Base-by-base conservation (phyloP, 2,888 invertebrate genomes). In the Pasiphila rectangulata region DNA sequence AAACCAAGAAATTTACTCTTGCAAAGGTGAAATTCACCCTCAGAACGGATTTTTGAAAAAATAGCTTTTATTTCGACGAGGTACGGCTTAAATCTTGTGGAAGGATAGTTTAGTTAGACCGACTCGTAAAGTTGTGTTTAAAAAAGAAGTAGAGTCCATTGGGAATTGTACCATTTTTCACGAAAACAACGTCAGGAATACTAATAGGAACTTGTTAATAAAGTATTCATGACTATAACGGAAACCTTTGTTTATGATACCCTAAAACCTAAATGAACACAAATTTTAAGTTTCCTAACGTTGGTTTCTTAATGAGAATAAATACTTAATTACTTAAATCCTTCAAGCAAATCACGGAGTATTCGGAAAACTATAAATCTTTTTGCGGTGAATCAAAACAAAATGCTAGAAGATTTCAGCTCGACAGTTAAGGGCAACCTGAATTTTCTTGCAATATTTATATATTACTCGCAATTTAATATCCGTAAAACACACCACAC, bases 81-180 rank as follows among this genome's bases (percentile, higher is more conserved):
- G 13, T 61, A 67, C 49, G 53, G 59, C 56, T 46, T 24, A 15
- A 36, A 63, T 2, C 29, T 13, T 12, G 38, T 48, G 17, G 9
- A 30, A 0, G 2, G 4, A 16, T 45, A 52, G 21, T 17, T 3
- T 23, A 20, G 36, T 42, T 32, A 36, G 50, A 45, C 49, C 23
- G 39, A 54, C n/a, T 0, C 5, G 2, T 16, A 62, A 61, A 50
- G 59, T 65, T 35, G 25, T 55, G 63, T 64, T 64, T 56, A 56
- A 51, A 48, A 54, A 65, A 67, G 61, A 54, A 71, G 68, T 69
- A 62, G 56, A 63, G 65, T 70, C 76, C 67, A 56, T 46, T 25
- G 79, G 72, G 76, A 72, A 62, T 73, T 61, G 51, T 46, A 57
- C 67, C 63, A 80, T 81, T 79, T 82, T 79, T 82, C 79, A 76